phyloP scores from a whole-genome alignment of 2,888 invertebrate species.

The Sipunculus nudus region DNA sequence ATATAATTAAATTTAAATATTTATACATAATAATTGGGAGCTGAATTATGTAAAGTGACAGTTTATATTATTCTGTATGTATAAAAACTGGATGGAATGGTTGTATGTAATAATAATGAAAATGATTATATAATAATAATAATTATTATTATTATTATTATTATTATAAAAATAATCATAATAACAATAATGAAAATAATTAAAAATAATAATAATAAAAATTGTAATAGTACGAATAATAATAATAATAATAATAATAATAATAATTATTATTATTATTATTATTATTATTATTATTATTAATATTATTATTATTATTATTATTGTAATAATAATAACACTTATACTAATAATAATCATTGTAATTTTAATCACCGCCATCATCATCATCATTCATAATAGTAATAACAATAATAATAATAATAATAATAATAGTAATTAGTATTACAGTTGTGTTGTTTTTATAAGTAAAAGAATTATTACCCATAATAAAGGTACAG shows the following conservation, averaged over 20 bases:
- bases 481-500: no score
- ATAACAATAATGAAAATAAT: not conserved
- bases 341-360: slow-evolving; percentile 6
- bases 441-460: not conserved
- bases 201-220: not conserved
- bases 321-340: slow-evolving; percentile 8
- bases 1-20: no score
- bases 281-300: not conserved
- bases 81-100: no score
- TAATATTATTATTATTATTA: not conserved
- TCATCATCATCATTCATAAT: not conserved
- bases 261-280: not conserved
- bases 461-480: not conserved
- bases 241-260: slow-evolving; percentile 1
- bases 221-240: slow-evolving; percentile 1
- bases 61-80: no score
- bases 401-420: slow-evolving; percentile 8
- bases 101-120: not conserved
- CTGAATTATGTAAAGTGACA: no score
- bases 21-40: no score
- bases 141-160: not conserved
- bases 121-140: slow-evolving; percentile 3
- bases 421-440: slow-evolving; percentile 1
- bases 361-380: not conserved
- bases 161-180: not conserved